Conservation (phyloP, 2,888 invertebrate species). For the Petrolisthes manimaculis region DNA sequence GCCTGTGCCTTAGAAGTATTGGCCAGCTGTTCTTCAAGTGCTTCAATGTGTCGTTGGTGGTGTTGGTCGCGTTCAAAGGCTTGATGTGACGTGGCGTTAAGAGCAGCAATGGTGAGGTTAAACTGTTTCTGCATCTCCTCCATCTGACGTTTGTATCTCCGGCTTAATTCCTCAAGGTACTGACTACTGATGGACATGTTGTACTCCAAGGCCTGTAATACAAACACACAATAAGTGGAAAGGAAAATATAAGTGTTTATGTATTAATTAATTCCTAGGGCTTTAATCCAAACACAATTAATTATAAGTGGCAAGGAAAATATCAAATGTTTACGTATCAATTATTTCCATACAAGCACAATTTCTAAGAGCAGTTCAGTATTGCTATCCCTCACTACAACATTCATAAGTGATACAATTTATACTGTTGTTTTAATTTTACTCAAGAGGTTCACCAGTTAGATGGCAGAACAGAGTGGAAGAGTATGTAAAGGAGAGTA, state of each 20-base stretch:
- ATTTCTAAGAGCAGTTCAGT: too few relatives aligned
- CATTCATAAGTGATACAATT: too few relatives aligned
- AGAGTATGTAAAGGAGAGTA: too few relatives aligned
- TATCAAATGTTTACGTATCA: background rate
- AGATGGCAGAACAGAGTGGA: too few relatives aligned
- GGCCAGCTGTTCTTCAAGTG: slow-evolving; percentile 49
- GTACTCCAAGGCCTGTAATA: slow-evolving; percentile 84
- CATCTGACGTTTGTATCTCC: slow-evolving; percentile 94
- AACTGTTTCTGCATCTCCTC: slow-evolving; percentile 76
- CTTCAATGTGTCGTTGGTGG: slow-evolving; percentile 54
- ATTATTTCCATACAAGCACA: too few relatives aligned
- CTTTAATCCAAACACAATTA: slow-evolving; percentile 72
- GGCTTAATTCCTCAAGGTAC: slow-evolving; percentile 95
- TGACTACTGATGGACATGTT: slow-evolving; percentile 97
- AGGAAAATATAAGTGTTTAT: background rate
- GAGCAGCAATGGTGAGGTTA: slow-evolving; percentile 63
- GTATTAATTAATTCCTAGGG: slow-evolving; percentile 84
- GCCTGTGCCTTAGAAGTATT: slow-evolving; percentile 34
- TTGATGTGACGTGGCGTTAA: slow-evolving; percentile 58
- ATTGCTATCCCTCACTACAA: too few relatives aligned
- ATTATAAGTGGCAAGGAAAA: background rate
- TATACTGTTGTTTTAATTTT: too few relatives aligned
- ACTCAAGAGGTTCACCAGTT: too few relatives aligned
- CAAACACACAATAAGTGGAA: too few relatives aligned
- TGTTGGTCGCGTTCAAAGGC: slow-evolving; percentile 53